phyloP scores from a whole-genome alignment of 1,140 invertebrate genomes.

The Zaprionus nigranus region DNA sequence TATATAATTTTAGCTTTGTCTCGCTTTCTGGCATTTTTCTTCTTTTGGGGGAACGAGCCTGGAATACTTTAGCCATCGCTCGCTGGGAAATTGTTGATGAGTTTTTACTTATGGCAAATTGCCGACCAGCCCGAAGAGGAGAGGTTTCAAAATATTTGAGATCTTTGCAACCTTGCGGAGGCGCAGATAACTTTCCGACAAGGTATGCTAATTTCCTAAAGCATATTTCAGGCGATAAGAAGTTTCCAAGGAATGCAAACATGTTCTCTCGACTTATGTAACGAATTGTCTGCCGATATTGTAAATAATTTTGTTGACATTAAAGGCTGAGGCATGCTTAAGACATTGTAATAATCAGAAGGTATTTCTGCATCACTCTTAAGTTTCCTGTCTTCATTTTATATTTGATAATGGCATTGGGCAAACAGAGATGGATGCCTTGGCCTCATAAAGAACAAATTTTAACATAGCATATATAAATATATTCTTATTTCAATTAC shows the following conservation, averaged over 20 bases:
- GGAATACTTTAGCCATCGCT: constrained; percentile 27
- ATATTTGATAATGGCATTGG: too few species aligned
- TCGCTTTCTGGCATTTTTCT: constrained; percentile 40
- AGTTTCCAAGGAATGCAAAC: not conserved
- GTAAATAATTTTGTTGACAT: not conserved
- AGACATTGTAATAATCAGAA: not conserved
- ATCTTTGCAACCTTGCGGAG: constrained; percentile 8
- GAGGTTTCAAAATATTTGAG: constrained; percentile 27
- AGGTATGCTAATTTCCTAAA: constrained; percentile 30
- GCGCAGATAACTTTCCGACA: constrained; percentile 30
- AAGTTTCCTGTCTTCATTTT: too few species aligned
- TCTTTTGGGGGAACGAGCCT: not conserved
- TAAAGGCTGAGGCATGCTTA: not conserved
- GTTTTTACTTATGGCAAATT: constrained; percentile 20
- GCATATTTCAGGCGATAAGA: constrained; percentile 15
- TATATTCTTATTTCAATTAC: not conserved
- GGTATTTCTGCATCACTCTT: not conserved
- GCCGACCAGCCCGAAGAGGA: not conserved
- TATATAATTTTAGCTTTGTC: constrained; percentile 72
- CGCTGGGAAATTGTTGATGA: constrained; percentile 32
- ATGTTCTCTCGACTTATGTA: not conserved
- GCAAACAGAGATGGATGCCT: too few species aligned
- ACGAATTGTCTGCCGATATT: not conserved
- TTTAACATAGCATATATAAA: too few species aligned
- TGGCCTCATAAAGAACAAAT: too few species aligned